Base-by-base conservation (phyloP, 2,113 vertebrate species). In the Caretta caretta region DNA sequence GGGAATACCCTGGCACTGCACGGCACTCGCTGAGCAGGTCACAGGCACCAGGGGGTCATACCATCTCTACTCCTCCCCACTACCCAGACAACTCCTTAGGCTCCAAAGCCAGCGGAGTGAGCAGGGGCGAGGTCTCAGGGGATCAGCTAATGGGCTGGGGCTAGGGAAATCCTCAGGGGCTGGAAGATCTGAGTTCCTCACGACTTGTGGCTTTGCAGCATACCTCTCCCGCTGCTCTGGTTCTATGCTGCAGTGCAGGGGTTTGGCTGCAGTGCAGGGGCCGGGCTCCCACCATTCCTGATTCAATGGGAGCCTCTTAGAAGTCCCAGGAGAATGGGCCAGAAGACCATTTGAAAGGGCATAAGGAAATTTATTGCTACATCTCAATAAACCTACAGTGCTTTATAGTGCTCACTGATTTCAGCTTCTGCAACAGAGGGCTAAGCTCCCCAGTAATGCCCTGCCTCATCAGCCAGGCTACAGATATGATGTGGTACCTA, bases 11-110 rank as follows among this genome's bases (percentile, higher is more conserved):
- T 22, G 38, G 6, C 38, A 20, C 16, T 17, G 65, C 4, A 20
- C 50, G 27, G 22, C 31, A 51, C 84, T 88, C 49, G 75, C 3
- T 0, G 12, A 85, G n/a, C 27, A 69, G 20, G 49, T 89, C 65
- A 69, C 16, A 69, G 65, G n/a, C 80, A 46, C 0, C 0, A 0
- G 17, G 25, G 25, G 4, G 46, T 94, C 53, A 20, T 25, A 85
- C 50, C 69, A 50, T 50, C 57, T 42, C n/a, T 88, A 50, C 24
- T 12, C 17, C 25, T 20, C 69, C 65, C 49, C 78, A 54, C 53
- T 57, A 91, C 5, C 54, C 65, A 85, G 48, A n/a, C 19, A 17
- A 59, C 54, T 10, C 7, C 69, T 79, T 81, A 31, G 54, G 16
- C 38, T 54, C 38, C 14, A 46, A 59, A 48, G 56, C 42, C 38